Base-by-base conservation (phyloP, 64 coral and sea anemone genomes). In the Dendronephthya gigantea region DNA sequence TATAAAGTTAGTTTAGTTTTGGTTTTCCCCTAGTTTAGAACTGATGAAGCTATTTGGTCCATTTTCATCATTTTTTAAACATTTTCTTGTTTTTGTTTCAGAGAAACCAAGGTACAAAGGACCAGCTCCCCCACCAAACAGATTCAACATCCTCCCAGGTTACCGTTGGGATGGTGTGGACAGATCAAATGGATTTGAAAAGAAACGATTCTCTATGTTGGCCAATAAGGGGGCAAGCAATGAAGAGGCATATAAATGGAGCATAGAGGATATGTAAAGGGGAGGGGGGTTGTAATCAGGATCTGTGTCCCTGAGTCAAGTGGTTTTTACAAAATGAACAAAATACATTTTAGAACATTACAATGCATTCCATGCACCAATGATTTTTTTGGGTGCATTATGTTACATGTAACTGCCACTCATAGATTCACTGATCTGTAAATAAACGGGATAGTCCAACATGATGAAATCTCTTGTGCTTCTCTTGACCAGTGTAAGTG, bases 101-200 rank as follows among this genome's bases (percentile, higher is more conserved):
- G 95, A 86, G n/a, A 98, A 92, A 72, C 92, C 95, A 10, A 82
- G 75, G 34, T 98, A 98, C 82, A 98, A 82, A 82, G 95, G 92
- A 0, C 92, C 84, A 11, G 86, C 85, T 1, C 94, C 94, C 10
- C 92, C 89, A 17, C 92, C 95, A 0, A 98, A 93, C 87, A 82
- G 95, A 40, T 98, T 98, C 49, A 90, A 85, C 29, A 92, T 98
- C 39, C 88, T 58, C 38, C 95, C 95, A 1, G 95, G 95, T 0
- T 98, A 92, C 59, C 84, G 95, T 0, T 93, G 92, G 95, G 95
- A 93, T 90, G 92, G 95, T 9, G 92, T 93, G 0, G 90, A 97
- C 74, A 86, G 94, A 4, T 98, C 95, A 4, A 98, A 98, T 90
- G 95, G 95, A 43, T 98, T 98, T 83, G 95, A 98, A 50, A 91